Conservation (phyloP, 2,888 invertebrate species). For the Polymixis lichenea region DNA sequence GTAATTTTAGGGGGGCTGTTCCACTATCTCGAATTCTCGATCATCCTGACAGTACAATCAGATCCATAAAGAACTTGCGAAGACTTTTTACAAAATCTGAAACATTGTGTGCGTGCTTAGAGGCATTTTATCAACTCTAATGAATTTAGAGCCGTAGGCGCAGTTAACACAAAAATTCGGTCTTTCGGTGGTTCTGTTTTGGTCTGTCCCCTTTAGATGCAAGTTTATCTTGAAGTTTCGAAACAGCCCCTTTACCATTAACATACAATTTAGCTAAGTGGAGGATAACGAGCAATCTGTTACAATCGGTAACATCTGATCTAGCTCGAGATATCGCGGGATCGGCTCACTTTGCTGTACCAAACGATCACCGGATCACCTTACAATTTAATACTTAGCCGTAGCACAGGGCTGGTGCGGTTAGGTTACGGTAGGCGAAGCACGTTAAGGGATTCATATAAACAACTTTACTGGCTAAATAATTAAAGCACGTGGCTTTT, state of each 20-base stretch:
- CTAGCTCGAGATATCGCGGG: constrained; percentile 31
- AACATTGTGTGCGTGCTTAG: background rate
- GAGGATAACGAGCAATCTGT: constrained; percentile 29
- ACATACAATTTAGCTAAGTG: constrained; percentile 48
- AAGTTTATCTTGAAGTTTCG: background rate
- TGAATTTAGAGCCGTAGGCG: background rate
- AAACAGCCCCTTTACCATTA: constrained; percentile 23
- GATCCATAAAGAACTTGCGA: background rate
- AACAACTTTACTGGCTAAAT: background rate
- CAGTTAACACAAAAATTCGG: no score
- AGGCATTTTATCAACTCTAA: background rate
- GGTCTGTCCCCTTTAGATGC: no score
- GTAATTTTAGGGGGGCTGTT: constrained; percentile 7
- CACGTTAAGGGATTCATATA: background rate
- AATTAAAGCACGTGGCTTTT: background rate
- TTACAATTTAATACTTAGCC: constrained; percentile 16
- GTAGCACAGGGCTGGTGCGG: constrained; percentile 15
- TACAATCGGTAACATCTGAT: constrained; percentile 26
- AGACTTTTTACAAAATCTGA: background rate
- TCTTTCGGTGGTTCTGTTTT: no score
- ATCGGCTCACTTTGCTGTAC: constrained; percentile 20
- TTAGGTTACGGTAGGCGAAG: background rate
- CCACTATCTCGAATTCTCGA: background rate
- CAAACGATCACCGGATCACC: constrained; percentile 35
- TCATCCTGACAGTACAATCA: background rate